phyloP scores from a whole-genome alignment of 1,140 invertebrate species.

The Choristoneura fumiferana region DNA sequence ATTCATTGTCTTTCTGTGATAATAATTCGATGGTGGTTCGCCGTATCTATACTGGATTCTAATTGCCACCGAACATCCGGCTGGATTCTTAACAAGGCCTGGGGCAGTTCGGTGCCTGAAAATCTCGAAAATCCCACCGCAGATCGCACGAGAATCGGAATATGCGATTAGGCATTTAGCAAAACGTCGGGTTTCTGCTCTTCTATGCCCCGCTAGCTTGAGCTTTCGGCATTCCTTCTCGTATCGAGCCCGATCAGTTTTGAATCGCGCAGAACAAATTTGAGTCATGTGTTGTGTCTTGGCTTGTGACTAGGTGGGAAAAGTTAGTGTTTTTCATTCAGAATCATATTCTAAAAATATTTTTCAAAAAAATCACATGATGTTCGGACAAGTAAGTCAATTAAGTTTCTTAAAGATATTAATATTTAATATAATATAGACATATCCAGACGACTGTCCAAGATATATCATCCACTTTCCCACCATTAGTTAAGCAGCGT shows the following conservation, averaged over 20 bases:
- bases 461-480: too few relatives aligned
- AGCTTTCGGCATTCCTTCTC: conserved; percentile 31
- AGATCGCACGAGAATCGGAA: conserved; percentile 65
- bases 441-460: not conserved
- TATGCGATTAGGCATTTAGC: conserved; percentile 72
- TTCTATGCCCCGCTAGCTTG: conserved; percentile 10
- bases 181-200: conserved; percentile 42
- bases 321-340: too few relatives aligned
- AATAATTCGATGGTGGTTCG: conserved; percentile 39
- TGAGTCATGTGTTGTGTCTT: too few relatives aligned
- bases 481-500: too few relatives aligned
- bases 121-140: conserved; percentile 71
- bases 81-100: conserved; percentile 69
- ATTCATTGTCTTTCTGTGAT: too few relatives aligned
- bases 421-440: not conserved
- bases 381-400: too few relatives aligned
- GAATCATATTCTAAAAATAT: too few relatives aligned
- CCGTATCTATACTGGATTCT: conserved; percentile 51
- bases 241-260: conserved; percentile 7
- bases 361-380: too few relatives aligned
- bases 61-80: conserved; percentile 44
- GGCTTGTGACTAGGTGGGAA: too few relatives aligned
- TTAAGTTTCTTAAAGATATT: too few relatives aligned
- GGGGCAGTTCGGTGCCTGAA: conserved; percentile 51
- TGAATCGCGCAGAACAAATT: conserved; percentile 1